A percentile compares a stretch with the other conserved stretches of the same genome.
Conservation (phyloP, 2,797 vertebrate species). For the Saxicola maurus region DNA sequence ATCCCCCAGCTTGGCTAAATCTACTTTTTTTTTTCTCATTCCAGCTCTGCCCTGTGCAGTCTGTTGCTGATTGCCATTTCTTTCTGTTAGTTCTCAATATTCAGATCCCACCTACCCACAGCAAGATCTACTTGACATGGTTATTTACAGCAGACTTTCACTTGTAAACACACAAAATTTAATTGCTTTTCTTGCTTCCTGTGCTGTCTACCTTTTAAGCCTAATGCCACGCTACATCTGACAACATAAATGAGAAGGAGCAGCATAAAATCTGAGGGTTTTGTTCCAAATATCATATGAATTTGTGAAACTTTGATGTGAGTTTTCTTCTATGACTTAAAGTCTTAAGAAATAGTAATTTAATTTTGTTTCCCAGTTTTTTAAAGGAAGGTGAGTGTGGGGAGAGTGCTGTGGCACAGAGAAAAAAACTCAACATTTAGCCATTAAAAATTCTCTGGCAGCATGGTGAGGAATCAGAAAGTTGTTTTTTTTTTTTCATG, state of each 20-base stretch:
- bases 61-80: neutral
- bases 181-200: constrained; percentile 49
- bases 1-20: neutral
- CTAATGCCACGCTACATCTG: neutral
- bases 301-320: constrained; percentile 1
- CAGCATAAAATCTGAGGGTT: neutral
- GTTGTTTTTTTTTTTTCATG: neutral
- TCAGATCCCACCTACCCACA: neutral
- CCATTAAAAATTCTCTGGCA: neutral
- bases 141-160: constrained; percentile 49
- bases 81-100: neutral
- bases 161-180: constrained; percentile 39
- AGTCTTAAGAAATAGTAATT: neutral
- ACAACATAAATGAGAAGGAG: constrained; percentile 13
- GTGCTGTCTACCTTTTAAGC: constrained; percentile 21
- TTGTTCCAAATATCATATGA: neutral
- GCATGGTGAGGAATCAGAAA: neutral
- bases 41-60: neutral
- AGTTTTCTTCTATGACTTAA: neutral
- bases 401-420: neutral
- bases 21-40: neutral
- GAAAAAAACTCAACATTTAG: neutral
- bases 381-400: neutral
- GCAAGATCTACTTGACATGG: constrained; percentile 23
- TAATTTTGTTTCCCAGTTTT: neutral